These are phyloP conservation scores for Maccullochella peelii DNA, from an alignment of 2,113 vertebrate species.

Conservation along the genomic window DNA sequence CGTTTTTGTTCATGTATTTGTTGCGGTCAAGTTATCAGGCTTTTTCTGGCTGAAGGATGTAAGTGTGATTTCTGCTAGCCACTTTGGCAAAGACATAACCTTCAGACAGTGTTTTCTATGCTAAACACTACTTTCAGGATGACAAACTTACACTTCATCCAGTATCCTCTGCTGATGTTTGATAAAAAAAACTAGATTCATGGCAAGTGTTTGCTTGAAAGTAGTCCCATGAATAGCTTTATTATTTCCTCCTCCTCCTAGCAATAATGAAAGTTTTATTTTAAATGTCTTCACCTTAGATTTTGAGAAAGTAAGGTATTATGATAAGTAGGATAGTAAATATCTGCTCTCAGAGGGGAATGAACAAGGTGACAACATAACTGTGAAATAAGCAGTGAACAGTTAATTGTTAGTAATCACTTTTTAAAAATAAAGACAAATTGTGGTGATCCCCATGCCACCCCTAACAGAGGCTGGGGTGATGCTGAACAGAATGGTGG, in stretches of 20 bases:
- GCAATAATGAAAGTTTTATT: background rate
- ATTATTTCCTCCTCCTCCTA: too few relatives aligned
- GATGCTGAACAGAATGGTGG: constrained; percentile 89
- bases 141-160: background rate
- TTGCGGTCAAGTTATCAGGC: background rate
- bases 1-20: background rate
- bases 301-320: background rate
- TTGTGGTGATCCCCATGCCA: constrained; percentile 88
- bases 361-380: background rate
- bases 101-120: background rate
- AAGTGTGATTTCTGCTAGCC: background rate
- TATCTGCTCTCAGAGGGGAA: background rate
- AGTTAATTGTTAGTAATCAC: background rate
- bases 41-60: background rate
- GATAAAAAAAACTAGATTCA: background rate
- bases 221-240: background rate
- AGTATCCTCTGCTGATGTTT: background rate
- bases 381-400: background rate
- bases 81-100: background rate
- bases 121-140: background rate
- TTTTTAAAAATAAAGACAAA: constrained; percentile 49
- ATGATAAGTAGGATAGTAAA: background rate
- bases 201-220: background rate
- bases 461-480: constrained; percentile 87
- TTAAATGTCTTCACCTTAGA: background rate